Base-by-base conservation (phyloP, 2,113 vertebrate species). In the Calcarius ornatus region DNA sequence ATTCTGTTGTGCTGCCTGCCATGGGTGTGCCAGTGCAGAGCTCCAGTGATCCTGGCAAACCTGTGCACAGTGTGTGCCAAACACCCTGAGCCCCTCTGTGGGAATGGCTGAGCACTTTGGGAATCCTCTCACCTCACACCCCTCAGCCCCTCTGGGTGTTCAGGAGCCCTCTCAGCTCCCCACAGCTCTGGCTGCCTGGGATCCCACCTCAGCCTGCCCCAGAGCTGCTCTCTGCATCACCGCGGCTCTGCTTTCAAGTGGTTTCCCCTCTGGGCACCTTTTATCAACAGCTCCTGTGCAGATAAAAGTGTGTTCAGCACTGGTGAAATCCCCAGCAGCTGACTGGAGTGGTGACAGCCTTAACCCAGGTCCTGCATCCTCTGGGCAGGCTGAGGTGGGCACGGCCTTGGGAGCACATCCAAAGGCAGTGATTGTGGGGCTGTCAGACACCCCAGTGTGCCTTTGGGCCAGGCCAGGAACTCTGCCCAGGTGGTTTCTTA, bases 231-330 rank as follows among this genome's bases (percentile, higher is more conserved):
- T 31, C 79, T 57, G 75, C 13, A 88, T 90, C 65, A 17, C 70
- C 13, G 4, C 19, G 53, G 18, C 75, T 85, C 66, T 0, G 0
- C 90, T 94, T 95, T 93, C 82, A 86, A 88, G 83, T 73, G 66
- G 68, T 94, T 94, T 95, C 63, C 72, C 83, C 92, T 94, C 81
- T 83, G 86, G 87, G 92, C 53, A 37, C 78, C 90, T 94, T 86
- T 91, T 96, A 94, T 94, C 95, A 88, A 73, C 81, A 85, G 12
- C 72, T 83, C 40, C 75, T 64, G 51, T 64, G 24, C 15, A 93
- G 93, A 88, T 88, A 90, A 91, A 94, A 56, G 81, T 40, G 53
- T 8, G 4, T 30, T 85, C 86, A 86, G 88, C 57, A 9, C 81
- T 15, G 78, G 42, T 91, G 83, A 53, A 79, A 57, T 37, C 60